Percentiles rank a stretch among this genome's conserved stretches.
Evolutionary conservation across 2,888 invertebrate species (phyloP).

Genomic region (Caenorhabditis becei): DNA sequence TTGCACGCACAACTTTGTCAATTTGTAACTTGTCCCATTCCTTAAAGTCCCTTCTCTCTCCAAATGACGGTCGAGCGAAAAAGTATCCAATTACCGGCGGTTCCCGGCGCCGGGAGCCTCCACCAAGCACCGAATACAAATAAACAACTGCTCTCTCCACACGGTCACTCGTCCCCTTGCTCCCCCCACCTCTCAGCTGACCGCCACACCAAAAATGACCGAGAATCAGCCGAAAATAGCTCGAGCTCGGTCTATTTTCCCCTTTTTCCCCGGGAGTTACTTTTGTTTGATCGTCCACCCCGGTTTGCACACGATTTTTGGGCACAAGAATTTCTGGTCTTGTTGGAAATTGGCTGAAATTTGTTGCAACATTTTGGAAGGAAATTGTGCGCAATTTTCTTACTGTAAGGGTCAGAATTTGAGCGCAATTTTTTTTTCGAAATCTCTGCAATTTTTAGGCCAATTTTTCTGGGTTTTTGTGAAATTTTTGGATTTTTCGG

Average conservation of each 20-base stretch:
- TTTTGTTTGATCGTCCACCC: conserved; percentile 9
- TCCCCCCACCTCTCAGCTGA: conserved; percentile 18
- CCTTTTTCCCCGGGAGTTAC: not conserved
- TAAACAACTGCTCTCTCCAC: conserved; percentile 16
- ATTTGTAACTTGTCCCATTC: too few relatives aligned
- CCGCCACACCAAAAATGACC: conserved; percentile 4
- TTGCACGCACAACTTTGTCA: too few relatives aligned
- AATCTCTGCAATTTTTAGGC: too few relatives aligned
- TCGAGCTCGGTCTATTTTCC: not conserved
- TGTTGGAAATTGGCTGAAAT: not conserved
- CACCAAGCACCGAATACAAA: conserved; percentile 34
- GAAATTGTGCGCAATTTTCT: not conserved
- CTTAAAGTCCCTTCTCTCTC: too few relatives aligned
- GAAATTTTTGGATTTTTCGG: not conserved
- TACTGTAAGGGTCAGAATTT: too few relatives aligned
- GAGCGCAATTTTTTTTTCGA: not conserved
- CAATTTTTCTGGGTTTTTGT: too few relatives aligned
- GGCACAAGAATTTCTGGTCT: not conserved
- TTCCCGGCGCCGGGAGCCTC: conserved; percentile 14
- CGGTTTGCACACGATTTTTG: not conserved
- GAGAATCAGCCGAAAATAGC: conserved; percentile 8
- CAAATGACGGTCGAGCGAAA: not conserved
- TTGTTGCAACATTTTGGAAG: not conserved
- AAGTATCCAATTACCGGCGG: conserved; percentile 40
- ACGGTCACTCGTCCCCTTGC: not conserved